Evolutionary conservation across 2,888 invertebrate genomes (phyloP).

Genomic region (Eudasyphora cyanicolor): DNA sequence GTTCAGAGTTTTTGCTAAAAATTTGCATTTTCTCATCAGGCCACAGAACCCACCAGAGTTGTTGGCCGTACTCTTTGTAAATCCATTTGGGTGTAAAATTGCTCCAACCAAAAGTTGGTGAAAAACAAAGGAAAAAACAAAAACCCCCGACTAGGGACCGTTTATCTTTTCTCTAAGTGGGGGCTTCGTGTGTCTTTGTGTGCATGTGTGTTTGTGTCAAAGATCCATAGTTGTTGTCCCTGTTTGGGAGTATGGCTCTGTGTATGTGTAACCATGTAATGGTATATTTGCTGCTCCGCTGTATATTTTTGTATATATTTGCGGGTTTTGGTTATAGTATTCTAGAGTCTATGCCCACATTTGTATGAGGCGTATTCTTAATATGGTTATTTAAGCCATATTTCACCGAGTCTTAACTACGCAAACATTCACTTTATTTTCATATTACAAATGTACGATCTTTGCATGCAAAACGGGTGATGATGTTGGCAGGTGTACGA

Average conservation of each 20-base stretch:
- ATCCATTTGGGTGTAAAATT: slow-evolving; percentile 62
- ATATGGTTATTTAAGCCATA: slow-evolving; percentile 61
- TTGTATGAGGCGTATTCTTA: slow-evolving; percentile 59
- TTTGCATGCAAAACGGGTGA: background rate
- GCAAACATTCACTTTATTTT: slow-evolving; percentile 33
- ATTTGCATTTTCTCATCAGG: slow-evolving; percentile 54
- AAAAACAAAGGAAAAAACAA: background rate
- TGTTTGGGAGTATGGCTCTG: background rate
- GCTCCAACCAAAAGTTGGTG: slow-evolving; percentile 24
- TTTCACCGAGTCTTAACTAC: slow-evolving; percentile 56
- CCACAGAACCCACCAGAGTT: background rate
- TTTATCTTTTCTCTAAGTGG: slow-evolving; percentile 21
- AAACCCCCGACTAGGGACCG: background rate
- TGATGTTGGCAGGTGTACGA: background rate
- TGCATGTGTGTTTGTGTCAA: slow-evolving; percentile 14
- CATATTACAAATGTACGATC: background rate
- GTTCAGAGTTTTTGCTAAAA: no score
- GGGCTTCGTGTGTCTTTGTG: background rate
- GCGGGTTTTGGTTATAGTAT: background rate
- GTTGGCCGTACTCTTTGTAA: slow-evolving; percentile 20
- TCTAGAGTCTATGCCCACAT: slow-evolving; percentile 16
- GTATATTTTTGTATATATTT: slow-evolving; percentile 9
- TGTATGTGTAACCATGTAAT: background rate
- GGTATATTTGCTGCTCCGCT: background rate
- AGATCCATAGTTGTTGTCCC: slow-evolving; percentile 53